Percentiles rank a stretch among this genome's conserved stretches.
Evolutionary conservation across 1,140 invertebrate genomes (phyloP).

Genomic region (Meloidogyne hapla): DNA sequence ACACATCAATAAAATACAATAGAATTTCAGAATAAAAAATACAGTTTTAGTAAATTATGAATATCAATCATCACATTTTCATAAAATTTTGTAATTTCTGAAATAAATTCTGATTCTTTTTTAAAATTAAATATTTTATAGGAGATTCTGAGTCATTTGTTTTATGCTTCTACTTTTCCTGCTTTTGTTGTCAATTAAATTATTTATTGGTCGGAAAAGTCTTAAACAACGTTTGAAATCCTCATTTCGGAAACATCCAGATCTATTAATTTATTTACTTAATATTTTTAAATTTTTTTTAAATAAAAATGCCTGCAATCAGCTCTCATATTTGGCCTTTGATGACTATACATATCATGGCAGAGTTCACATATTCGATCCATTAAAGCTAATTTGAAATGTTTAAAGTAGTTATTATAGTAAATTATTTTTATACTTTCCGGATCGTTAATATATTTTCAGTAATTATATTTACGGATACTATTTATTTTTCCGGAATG

Average conservation of each 20-base stretch:
- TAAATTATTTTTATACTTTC: no score
- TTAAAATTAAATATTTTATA: no score
- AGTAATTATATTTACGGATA: no score
- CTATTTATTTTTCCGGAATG: no score
- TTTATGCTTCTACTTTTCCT: not conserved
- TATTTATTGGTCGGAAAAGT: conserved; percentile 35
- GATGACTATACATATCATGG: conserved; percentile 56
- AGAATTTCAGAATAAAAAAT: no score
- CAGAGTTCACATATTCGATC: conserved; percentile 56
- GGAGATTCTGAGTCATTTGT: not conserved
- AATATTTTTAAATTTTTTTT: not conserved
- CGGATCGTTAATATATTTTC: not conserved
- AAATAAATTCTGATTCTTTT: no score
- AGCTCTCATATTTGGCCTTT: conserved; percentile 47
- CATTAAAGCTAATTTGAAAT: conserved; percentile 39
- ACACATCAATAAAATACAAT: no score
- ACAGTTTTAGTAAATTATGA: no score
- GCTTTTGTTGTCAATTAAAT: not conserved
- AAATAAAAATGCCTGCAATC: conserved; percentile 52
- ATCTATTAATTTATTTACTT: conserved; percentile 37
- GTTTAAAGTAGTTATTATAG: conserved; percentile 31
- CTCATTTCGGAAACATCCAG: conserved; percentile 50
- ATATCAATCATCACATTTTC: no score
- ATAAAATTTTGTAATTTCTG: no score
- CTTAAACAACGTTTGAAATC: conserved; percentile 49